Conservation (phyloP, 2,888 invertebrate species). For the Spodoptera exigua region DNA sequence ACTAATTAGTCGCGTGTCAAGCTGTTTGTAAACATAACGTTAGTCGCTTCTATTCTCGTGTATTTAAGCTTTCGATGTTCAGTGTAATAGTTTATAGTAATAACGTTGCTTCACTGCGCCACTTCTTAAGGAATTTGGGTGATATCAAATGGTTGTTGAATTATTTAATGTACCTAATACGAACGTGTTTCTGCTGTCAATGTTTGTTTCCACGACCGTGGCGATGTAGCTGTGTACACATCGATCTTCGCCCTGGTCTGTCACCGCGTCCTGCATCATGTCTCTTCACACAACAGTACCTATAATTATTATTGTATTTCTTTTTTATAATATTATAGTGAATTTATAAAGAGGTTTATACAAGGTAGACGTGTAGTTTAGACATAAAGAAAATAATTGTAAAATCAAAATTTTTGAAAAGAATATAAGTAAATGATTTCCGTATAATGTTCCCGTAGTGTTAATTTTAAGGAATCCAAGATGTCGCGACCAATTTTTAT, state of each 20-base stretch:
- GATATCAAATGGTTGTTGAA: slow-evolving; percentile 82
- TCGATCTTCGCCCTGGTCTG: slow-evolving; percentile 55
- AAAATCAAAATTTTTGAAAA: slow-evolving; percentile 78
- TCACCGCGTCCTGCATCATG: slow-evolving; percentile 53
- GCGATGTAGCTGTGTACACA: slow-evolving; percentile 44
- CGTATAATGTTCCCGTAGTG: slow-evolving; percentile 73
- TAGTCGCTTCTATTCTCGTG: slow-evolving; percentile 71
- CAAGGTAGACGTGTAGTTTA: slow-evolving; percentile 88
- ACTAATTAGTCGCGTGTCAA: slow-evolving; percentile 71
- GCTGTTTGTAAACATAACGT: slow-evolving; percentile 61
- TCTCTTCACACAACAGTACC: slow-evolving; percentile 57
- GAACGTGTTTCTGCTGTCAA: slow-evolving; percentile 31
- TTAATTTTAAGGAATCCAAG: slow-evolving; percentile 80
- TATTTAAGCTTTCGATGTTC: slow-evolving; percentile 85
- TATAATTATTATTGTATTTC: slow-evolving; percentile 45
- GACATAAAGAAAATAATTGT: slow-evolving; percentile 69
- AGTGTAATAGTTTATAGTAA: slow-evolving; percentile 74
- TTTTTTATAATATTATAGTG: slow-evolving; percentile 73
- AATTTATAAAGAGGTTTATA: slow-evolving; percentile 88
- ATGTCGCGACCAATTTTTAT: slow-evolving; percentile 83
- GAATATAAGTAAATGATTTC: slow-evolving; percentile 65
- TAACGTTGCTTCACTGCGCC: slow-evolving; percentile 78
- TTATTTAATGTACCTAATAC: slow-evolving; percentile 35
- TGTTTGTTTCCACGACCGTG: slow-evolving; percentile 34
- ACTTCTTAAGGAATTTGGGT: slow-evolving; percentile 86